Evolutionary conservation across 2,888 invertebrate genomes (phyloP), one percentile per base, ranked within the genome.

Genomic region (Phengaris arion): DNA sequence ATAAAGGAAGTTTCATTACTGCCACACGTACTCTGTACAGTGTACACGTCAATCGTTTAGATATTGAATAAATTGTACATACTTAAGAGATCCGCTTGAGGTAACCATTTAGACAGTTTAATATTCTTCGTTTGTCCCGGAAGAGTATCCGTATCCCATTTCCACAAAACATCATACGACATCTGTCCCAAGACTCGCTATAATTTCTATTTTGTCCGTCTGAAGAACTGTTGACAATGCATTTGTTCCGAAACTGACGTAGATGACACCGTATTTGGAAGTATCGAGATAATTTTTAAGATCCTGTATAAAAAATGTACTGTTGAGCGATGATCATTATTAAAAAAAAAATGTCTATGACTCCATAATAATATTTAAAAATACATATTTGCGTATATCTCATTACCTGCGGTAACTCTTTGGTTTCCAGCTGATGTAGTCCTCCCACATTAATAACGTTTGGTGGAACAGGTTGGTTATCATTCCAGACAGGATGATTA

Each of bases 221-320:
- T 57, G 46, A 10, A 74, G 15, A 10, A 74, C 12, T 46, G 12
- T 45, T 52, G 46, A 76, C 46, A 9, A 80, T 3, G 85, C 77
- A 15, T 85, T 85, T 3, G 86, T 83, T 0, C 89, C 89, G 76
- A 89, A 82, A 77, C 87, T 88, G 57, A 88, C 83, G 77, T 84
- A 85, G 55, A 89, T 83, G 8, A 86, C 84, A 0, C 89, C 88
- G 13, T 86, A 79, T 45, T 79, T 78, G 5, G 87, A 84, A 0
- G 81, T 78, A 75, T 86, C 83, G 15, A 87, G 74, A 76, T 82
- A 86, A 3, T 78, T 76, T 74, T 86, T 78, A 13, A 87, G 77
- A 52, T 84, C 84, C 84, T 86, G 75, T 52, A 79, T 79, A 69
- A 46, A 64, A 22, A n/a, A 55, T 35, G 8, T 48, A 48, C 48